Evolutionary conservation across 2,797 vertebrate species (phyloP), one percentile per base, ranked within the genome.

Genomic region (Hypotaenidia philippensis): DNA sequence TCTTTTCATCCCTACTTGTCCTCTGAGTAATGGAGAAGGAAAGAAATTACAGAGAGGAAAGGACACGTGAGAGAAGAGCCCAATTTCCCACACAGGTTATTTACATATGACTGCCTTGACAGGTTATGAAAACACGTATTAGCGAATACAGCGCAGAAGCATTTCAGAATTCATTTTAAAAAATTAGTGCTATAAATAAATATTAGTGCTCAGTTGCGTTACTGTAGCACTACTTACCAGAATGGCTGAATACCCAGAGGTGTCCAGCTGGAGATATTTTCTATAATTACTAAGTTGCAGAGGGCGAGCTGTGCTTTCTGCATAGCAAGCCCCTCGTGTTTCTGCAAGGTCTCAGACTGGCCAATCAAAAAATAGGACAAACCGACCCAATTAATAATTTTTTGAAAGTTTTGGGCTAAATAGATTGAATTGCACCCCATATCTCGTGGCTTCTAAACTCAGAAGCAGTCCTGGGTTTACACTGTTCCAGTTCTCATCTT

Each of bases 101-200:
- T 93, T 94, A 86, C 72, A 71, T 91, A 27, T 6, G 17, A 65
- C 57, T 57, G 74, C 57, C 53, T 60, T 90, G 61, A 31, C 61
- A 64, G 45, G 40, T 63, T 84, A 66, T 82, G 92, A 89, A 89
- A 78, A 22, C n/a, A 31, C 2, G 2, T 50, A 69, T 57, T 61
- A 82, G 76, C 64, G 83, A 60, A 79, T 29, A 41, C 7, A 70
- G 64, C 57, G 66, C 81, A 82, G 34, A 90, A 83, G 8, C 50
- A 38, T 76, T 92, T 80, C 55, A 65, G 65, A 87, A 90, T 77
- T 91, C 3, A 52, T 59, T 92, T 15, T 0, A 4, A 32, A 69
- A 90, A 90, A 91, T 56, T 11, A 82, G 13, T 65, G 61, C 69
- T 86, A 55, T 87, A 72, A 92, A 91, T 87, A 96, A 95, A 60